Evolutionary conservation across 1,140 invertebrate species (phyloP).

Genomic region (Colletes latitarsis): DNA sequence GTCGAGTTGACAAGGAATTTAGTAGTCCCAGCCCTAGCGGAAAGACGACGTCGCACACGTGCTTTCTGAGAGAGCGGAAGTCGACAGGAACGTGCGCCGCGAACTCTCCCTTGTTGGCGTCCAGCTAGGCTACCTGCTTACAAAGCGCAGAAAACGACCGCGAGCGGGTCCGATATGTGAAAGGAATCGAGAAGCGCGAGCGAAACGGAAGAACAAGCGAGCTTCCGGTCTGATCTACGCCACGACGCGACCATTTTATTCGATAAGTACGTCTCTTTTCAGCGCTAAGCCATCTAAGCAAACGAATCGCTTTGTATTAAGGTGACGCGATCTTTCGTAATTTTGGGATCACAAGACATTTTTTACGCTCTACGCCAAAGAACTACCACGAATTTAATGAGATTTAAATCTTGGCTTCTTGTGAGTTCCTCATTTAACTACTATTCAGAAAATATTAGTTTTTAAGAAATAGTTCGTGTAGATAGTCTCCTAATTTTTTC

Average conservation of each 20-base stretch:
- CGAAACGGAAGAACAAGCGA: constrained; percentile 37
- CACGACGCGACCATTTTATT: constrained; percentile 47
- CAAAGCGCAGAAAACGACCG: constrained; percentile 30
- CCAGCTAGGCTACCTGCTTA: constrained; percentile 17
- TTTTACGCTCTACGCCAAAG: no score
- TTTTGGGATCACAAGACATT: no score
- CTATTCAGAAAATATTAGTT: no score
- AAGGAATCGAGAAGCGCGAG: constrained; percentile 36
- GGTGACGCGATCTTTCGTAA: no score
- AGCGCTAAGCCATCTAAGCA: not conserved
- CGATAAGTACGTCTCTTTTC: constrained; percentile 17
- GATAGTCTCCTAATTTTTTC: no score
- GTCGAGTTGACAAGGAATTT: not conserved
- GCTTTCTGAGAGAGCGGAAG: constrained; percentile 39
- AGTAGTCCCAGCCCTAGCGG: not conserved
- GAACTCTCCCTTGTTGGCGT: constrained; percentile 23
- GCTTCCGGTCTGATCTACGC: constrained; percentile 34
- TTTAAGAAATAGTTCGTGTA: no score
- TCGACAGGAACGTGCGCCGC: constrained; percentile 36
- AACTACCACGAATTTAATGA: no score
- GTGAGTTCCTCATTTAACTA: no score
- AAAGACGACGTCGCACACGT: constrained; percentile 28
- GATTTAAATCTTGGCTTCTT: no score
- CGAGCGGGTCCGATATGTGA: not conserved
- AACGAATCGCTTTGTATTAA: not conserved